Conservation (phyloP, 1,140 invertebrate species). For the Drosophila pachea region DNA sequence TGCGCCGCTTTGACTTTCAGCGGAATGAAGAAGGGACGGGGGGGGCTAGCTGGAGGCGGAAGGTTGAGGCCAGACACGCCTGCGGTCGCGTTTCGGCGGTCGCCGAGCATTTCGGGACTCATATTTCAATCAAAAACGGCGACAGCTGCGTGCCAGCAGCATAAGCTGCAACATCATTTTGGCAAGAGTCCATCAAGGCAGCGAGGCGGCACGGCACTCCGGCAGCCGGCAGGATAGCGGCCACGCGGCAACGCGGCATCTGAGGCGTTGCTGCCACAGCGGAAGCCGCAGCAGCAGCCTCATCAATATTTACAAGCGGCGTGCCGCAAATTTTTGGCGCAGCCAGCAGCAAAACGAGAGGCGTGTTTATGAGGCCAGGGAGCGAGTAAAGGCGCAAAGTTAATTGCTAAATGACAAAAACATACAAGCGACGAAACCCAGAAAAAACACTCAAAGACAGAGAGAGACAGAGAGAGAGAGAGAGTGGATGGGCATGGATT, state of each 20-base stretch:
- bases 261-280: slow-evolving; percentile 14
- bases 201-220: too few species aligned
- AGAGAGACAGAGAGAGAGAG: slow-evolving; percentile 7
- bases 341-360: slow-evolving; percentile 29
- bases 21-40: neutral
- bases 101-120: slow-evolving; percentile 45
- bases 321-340: slow-evolving; percentile 67
- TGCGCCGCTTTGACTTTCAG: slow-evolving; percentile 47
- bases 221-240: too few species aligned
- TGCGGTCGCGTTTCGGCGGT: slow-evolving; percentile 15
- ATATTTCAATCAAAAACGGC: slow-evolving; percentile 76
- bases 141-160: slow-evolving; percentile 70
- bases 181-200: slow-evolving; percentile 76
- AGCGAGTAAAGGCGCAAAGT: slow-evolving; percentile 50
- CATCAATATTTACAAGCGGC: slow-evolving; percentile 77
- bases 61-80: neutral
- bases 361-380: slow-evolving; percentile 38
- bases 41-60: neutral
- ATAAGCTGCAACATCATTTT: slow-evolving; percentile 76
- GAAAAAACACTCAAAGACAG: slow-evolving; percentile 33
- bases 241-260: too few species aligned
- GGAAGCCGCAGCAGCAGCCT: slow-evolving; percentile 34
- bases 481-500: slow-evolving; percentile 13
- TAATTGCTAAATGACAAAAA: slow-evolving; percentile 75
- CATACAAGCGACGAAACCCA: slow-evolving; percentile 36